Base-by-base conservation (phyloP, 2,797 vertebrate species). In the Anabacerthia variegaticeps region DNA sequence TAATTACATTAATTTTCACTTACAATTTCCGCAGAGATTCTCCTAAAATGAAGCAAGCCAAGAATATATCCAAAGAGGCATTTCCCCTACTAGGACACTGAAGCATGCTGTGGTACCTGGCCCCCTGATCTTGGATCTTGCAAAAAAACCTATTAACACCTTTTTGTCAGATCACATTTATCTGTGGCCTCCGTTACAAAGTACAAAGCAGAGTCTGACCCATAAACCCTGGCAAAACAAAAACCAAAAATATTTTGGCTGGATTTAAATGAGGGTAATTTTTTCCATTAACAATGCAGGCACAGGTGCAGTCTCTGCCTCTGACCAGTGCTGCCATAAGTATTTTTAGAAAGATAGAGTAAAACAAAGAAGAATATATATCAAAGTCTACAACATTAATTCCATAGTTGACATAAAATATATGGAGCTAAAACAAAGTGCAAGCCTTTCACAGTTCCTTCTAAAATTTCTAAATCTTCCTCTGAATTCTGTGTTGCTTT, bases 1-100 rank as follows among this genome's bases (percentile, higher is more conserved):
- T 95, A 97, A 96, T 95, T 96, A 92, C 74, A 10, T 85, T 94
- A 81, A 92, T 90, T 95, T 95, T 92, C 75, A 74, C 78, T 79
- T 49, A 27, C 65, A 85, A 90, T 89, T 96, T 93, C 77, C 14
- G 0, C 30, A 56, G 65, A 37, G 48, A 83, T 71, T 85, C 63
- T 90, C 81, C 65, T 43, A 89, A 87, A 85, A 61, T 1, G 6
- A 85, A 85, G 63, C 71, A 92, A 72, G 78, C 75, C 56, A 94
- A 77, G 61, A 89, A 85, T 58, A 67, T 16, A 68, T 34, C 24
- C 44, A 39, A 84, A 28, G 20, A 82, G 36, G 36, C n/a, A 79
- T 34, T 83, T 95, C 51, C 58, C 72, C 61, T 34, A 22, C 62
- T 48, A 73, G 46, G 39, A 34, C 65, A 72, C 30, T 14, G 3